These are phyloP conservation scores for Pluvianellus socialis DNA, from an alignment of 2,113 vertebrate species.

Conservation along the genomic window DNA sequence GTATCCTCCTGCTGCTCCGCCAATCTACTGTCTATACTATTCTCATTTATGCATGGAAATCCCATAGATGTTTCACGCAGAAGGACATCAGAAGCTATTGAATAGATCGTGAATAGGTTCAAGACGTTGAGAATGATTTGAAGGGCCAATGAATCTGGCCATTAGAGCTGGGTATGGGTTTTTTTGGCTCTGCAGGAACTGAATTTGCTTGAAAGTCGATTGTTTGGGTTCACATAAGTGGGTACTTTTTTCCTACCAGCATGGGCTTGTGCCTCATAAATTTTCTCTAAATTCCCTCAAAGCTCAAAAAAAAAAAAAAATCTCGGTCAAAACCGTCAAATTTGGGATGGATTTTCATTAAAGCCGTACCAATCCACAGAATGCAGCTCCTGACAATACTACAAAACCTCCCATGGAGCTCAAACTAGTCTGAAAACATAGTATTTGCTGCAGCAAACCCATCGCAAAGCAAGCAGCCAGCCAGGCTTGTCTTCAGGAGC, in stretches of 20 bases:
- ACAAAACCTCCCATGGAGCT: neutral
- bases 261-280: neutral
- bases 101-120: neutral
- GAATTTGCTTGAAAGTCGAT: neutral
- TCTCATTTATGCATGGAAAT: neutral
- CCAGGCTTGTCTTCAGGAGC: neutral
- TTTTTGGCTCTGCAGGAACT: neutral
- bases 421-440: neutral
- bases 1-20: neutral
- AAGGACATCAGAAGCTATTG: neutral
- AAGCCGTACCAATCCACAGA: neutral
- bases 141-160: neutral
- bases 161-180: neutral
- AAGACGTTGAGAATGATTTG: neutral
- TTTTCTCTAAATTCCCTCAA: neutral
- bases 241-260: neutral
- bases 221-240: neutral
- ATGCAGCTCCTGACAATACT: neutral
- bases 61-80: neutral
- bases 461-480: neutral
- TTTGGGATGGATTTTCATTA: neutral
- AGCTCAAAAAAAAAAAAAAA: neutral
- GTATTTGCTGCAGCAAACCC: neutral
- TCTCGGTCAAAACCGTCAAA: neutral
- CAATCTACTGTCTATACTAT: neutral